Conservation (phyloP, 2,797 vertebrate species). For the Darevskia nairensis region DNA sequence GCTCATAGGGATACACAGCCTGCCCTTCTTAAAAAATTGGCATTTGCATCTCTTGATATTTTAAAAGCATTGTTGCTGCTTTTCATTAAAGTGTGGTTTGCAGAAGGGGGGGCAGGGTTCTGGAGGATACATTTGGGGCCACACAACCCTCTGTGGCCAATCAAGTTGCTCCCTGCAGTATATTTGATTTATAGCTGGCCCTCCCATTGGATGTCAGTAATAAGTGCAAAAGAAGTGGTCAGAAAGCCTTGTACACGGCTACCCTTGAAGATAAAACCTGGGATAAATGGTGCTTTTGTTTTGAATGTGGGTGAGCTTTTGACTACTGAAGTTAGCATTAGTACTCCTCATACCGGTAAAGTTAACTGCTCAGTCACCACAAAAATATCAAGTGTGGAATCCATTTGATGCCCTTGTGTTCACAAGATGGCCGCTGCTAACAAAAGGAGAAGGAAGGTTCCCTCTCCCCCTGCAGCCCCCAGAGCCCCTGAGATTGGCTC, state of each 20-base stretch:
- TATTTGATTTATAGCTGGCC: conserved; percentile 77
- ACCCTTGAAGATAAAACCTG: conserved; percentile 74
- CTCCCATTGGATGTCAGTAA: conserved; percentile 72
- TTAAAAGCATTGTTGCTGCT: conserved; percentile 54
- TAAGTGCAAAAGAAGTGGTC: conserved; percentile 80
- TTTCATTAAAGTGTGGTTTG: conserved; percentile 65
- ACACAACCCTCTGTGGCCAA: conserved; percentile 72
- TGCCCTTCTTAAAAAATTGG: neutral
- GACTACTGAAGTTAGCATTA: conserved; percentile 45
- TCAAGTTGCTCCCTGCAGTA: conserved; percentile 74
- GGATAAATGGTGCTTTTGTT: conserved; percentile 60
- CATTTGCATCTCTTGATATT: conserved; percentile 19
- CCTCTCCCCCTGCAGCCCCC: too few relatives aligned
- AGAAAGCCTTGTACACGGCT: conserved; percentile 77
- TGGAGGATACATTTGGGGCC: conserved; percentile 61
- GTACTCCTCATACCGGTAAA: conserved; percentile 28
- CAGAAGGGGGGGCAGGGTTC: conserved; percentile 46
- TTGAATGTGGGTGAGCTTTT: conserved; percentile 58
- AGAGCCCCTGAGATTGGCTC: too few relatives aligned
- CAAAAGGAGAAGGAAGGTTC: neutral
- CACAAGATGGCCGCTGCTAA: neutral
- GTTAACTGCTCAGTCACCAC: conserved; percentile 2
- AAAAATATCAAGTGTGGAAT: neutral
- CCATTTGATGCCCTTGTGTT: neutral
- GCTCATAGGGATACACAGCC: neutral